These are phyloP conservation scores for Scytalopus superciliaris DNA, from an alignment of 2,113 vertebrate genomes.

Conservation along the genomic window DNA sequence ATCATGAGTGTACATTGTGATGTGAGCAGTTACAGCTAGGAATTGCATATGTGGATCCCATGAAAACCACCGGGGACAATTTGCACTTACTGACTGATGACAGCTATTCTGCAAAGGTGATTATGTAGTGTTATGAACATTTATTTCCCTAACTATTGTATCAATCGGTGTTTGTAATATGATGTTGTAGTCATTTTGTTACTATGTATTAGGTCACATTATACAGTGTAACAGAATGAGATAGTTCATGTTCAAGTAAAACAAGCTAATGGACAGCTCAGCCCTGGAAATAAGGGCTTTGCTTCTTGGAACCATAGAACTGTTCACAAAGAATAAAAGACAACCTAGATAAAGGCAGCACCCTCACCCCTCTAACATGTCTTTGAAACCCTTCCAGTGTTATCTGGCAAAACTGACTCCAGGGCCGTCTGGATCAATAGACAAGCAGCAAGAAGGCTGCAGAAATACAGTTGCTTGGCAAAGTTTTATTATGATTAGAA, in stretches of 20 bases:
- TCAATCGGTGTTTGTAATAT: neutral
- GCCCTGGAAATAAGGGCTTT: neutral
- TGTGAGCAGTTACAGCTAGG: neutral
- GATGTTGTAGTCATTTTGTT: neutral
- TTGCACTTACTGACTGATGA: neutral
- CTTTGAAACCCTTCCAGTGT: neutral
- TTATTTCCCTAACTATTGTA: neutral
- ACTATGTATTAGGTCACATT: neutral
- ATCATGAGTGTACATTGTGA: neutral
- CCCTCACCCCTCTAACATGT: neutral
- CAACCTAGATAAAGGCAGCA: neutral
- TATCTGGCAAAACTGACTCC: neutral
- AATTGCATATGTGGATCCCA: neutral
- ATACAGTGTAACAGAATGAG: neutral
- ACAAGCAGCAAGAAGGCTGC: neutral
- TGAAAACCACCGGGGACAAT: neutral
- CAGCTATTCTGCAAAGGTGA: neutral
- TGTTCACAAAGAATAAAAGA: neutral
- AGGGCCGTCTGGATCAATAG: neutral
- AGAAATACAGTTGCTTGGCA: neutral
- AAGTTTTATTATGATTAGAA: neutral
- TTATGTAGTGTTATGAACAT: neutral
- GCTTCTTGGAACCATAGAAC: neutral
- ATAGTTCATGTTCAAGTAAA: neutral
- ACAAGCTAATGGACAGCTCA: neutral